Evolutionary conservation across 2,113 vertebrate species (phyloP).

Genomic region (Psittacus erithacus): DNA sequence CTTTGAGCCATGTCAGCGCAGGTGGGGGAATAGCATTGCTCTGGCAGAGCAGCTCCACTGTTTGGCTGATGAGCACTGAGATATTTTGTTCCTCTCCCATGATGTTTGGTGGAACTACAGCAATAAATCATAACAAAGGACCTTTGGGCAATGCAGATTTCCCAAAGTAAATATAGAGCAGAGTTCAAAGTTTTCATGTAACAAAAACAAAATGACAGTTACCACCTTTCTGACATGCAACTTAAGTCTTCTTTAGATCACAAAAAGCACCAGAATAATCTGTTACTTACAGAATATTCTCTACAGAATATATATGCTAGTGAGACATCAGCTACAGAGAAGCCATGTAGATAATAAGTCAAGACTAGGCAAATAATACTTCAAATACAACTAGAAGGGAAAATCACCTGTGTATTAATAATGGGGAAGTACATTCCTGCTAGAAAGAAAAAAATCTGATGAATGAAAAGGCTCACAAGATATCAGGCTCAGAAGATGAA

Average conservation of each 20-base stretch:
- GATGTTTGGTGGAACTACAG: constrained; percentile 92
- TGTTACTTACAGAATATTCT: not conserved
- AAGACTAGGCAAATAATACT: not conserved
- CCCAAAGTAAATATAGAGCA: not conserved
- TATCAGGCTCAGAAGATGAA: not conserved
- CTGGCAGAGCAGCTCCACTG: constrained; percentile 84
- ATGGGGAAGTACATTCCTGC: not conserved
- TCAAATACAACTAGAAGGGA: not conserved
- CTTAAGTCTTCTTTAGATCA: not conserved
- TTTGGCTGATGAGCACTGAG: constrained; percentile 80
- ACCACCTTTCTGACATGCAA: not conserved
- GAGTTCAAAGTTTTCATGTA: not conserved
- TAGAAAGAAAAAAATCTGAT: not conserved
- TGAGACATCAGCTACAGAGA: not conserved
- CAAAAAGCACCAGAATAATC: not conserved
- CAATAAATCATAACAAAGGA: not conserved
- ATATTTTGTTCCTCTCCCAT: constrained; percentile 92
- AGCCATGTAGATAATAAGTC: not conserved
- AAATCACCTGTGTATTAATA: not conserved
- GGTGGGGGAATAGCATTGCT: constrained; percentile 88
- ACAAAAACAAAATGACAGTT: not conserved
- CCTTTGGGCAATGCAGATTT: not conserved
- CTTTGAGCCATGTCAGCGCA: constrained; percentile 85
- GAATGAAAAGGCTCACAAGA: not conserved
- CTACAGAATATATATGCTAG: not conserved